Evolutionary conservation across 2,113 vertebrate genomes (phyloP), one percentile per base, ranked within the genome.

Genomic region (Lanius collurio): DNA sequence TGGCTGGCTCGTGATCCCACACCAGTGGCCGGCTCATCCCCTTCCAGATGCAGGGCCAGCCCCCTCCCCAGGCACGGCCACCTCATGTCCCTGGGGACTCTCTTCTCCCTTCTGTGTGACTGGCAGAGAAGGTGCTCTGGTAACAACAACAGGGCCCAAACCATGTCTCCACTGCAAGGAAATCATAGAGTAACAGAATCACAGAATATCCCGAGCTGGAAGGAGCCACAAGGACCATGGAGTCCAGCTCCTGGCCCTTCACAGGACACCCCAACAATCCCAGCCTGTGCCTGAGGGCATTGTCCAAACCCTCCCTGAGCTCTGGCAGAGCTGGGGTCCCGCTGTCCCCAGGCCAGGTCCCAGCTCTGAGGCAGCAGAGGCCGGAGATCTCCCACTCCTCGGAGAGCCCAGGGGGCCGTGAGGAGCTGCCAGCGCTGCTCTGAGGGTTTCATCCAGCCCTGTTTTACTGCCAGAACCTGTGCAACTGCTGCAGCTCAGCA

Each of bases 401-500:
- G 1, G n/a, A 2, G n/a, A 47, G 35, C n/a, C 50, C 20, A 2
- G 42, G 49, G 68, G 28, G 9, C 30, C 1, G 2, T 2, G 26
- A 9, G 35, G 4, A 62, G 28, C 74, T 4, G 0, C 23, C n/a
- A 27, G 55, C 0, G 3, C 30, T n/a, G 35, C 56, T 2, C 30
- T 10, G 9, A 3, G 57, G 26, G 37, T 14, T 15, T 31, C 4
- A 3, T 18, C 67, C 6, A 9, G 22, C 50, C 41, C 31, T 11
- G 35, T 1, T 13, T 2, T 0, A 2, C 15, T 8, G 1, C 10
- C 46, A 2, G 6, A 6, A 0, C 42, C 24, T 13, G 33, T 16
- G 2, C 5, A 2, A 3, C 13, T 1, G 12, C 16, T 21, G 9
- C 2, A 37, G 39, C 74, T 15, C 75, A 30, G 24, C 63, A 86